phyloP scores from a whole-genome alignment of 2,888 invertebrate species.

The Cosmopolites sordidus region DNA sequence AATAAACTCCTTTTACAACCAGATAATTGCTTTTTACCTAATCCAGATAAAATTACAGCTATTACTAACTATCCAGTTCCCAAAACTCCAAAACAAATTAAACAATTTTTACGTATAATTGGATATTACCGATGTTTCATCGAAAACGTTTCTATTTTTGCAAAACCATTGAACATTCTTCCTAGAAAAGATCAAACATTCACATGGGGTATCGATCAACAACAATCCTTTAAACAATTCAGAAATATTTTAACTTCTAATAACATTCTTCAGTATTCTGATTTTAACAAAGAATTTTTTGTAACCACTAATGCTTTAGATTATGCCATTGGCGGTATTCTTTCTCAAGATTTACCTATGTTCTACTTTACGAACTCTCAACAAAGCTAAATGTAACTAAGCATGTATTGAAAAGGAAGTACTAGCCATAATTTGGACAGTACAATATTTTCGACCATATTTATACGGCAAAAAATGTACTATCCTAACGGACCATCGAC shows the following conservation, averaged over 20 bases:
- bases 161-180: constrained; percentile 30
- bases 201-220: neutral
- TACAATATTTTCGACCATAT: constrained; percentile 5
- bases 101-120: constrained; percentile 34
- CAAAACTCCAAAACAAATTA: constrained; percentile 34
- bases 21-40: constrained; percentile 30
- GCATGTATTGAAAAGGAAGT: neutral
- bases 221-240: neutral
- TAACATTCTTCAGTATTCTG: neutral
- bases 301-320: neutral
- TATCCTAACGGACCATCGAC: neutral
- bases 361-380: no score
- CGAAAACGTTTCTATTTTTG: constrained; percentile 28
- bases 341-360: neutral
- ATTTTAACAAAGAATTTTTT: neutral
- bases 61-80: constrained; percentile 32
- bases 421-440: no score
- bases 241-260: neutral
- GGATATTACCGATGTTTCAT: constrained; percentile 38
- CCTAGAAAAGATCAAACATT: neutral
- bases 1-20: constrained; percentile 22
- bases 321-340: neutral
- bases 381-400: neutral
- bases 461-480: neutral
- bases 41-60: constrained; percentile 33